These are phyloP conservation scores for Melinaea menophilus DNA, from an alignment of 2,888 invertebrate species.

Conservation along the genomic window DNA sequence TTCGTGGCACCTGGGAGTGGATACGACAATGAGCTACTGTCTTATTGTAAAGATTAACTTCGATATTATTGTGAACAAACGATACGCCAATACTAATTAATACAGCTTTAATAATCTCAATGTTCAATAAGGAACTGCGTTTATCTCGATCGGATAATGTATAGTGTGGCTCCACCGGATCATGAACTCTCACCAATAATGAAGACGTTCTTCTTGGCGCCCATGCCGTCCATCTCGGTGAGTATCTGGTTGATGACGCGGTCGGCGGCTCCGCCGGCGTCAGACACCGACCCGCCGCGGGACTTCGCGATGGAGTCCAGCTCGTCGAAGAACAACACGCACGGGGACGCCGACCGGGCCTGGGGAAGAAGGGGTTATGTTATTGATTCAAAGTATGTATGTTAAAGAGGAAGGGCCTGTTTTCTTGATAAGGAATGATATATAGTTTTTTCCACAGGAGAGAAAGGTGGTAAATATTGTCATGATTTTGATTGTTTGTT, in stretches of 20 bases:
- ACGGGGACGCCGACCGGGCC: constrained; percentile 99
- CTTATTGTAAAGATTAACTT: too few relatives aligned
- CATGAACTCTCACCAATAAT: constrained; percentile 89
- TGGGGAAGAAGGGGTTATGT: constrained; percentile 43
- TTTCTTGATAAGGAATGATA: background rate
- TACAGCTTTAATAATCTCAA: too few relatives aligned
- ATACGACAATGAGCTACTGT: background rate
- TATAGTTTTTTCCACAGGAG: too few relatives aligned
- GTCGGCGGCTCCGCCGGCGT: constrained; percentile 99
- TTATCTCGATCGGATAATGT: too few relatives aligned
- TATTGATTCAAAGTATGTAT: background rate
- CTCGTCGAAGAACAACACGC: constrained; percentile 99
- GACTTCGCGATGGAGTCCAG: constrained; percentile 99
- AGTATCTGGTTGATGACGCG: constrained; percentile 99
- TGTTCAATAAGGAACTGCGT: too few relatives aligned
- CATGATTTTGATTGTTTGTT: too few relatives aligned
- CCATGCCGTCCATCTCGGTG: constrained; percentile 99
- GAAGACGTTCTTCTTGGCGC: constrained; percentile 99
- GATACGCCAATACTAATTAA: too few relatives aligned
- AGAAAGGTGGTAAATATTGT: too few relatives aligned
- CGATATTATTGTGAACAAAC: too few relatives aligned
- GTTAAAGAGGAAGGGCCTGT: background rate
- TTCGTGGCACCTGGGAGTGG: constrained; percentile 67
- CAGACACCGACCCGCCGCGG: constrained; percentile 97
- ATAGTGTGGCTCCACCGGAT: too few relatives aligned